phyloP scores from a whole-genome alignment of 1,140 invertebrate genomes.

The Trichoplusia ni region DNA sequence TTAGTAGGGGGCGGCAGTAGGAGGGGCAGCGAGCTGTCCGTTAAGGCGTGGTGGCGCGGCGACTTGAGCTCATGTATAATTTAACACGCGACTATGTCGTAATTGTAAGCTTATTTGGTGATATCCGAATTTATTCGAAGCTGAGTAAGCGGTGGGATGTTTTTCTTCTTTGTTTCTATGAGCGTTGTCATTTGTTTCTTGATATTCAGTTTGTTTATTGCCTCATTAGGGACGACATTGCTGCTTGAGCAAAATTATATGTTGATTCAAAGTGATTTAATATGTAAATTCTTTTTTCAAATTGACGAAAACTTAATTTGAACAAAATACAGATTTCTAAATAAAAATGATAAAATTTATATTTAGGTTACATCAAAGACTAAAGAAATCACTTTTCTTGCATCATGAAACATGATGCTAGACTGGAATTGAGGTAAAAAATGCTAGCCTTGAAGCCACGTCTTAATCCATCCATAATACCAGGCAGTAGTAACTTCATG shows the following conservation, averaged over 20 bases:
- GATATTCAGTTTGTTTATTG: too few species aligned
- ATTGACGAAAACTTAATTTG: not conserved
- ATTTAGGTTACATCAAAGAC: too few species aligned
- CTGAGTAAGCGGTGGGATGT: too few species aligned
- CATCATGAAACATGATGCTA: not conserved
- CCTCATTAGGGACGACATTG: too few species aligned
- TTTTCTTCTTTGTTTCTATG: too few species aligned
- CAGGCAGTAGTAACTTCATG: slow-evolving; percentile 11
- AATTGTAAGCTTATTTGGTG: slow-evolving; percentile 26
- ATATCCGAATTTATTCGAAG: slow-evolving; percentile 11
- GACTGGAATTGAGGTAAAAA: too few species aligned
- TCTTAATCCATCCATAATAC: not conserved
- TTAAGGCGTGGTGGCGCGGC: slow-evolving; percentile 71
- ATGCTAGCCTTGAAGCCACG: too few species aligned
- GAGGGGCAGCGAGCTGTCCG: slow-evolving; percentile 47
- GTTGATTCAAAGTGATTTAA: not conserved
- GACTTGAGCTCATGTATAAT: slow-evolving; percentile 71
- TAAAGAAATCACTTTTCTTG: too few species aligned
- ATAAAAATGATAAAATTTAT: too few species aligned
- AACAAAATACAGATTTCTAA: too few species aligned
- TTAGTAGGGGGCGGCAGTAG: slow-evolving; percentile 70
- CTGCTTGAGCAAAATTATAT: too few species aligned
- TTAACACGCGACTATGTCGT: slow-evolving; percentile 57
- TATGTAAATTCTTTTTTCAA: not conserved
- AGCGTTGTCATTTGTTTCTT: too few species aligned